Percentiles rank a stretch among this genome's conserved stretches.
Conservation (phyloP, 2,113 vertebrate species). For the Mesitornis unicolor region DNA sequence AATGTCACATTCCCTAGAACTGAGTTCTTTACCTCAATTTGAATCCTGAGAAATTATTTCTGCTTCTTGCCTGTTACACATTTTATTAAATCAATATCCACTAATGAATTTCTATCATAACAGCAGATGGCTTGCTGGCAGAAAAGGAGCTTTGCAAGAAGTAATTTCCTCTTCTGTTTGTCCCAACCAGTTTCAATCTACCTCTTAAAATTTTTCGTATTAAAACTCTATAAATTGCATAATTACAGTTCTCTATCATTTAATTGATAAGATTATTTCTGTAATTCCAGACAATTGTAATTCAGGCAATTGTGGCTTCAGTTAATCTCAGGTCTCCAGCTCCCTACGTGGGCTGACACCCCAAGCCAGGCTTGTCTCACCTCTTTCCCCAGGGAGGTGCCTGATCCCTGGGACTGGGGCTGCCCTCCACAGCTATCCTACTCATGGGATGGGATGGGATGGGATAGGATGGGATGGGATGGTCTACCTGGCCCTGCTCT, state of each 20-base stretch:
- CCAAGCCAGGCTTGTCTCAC: neutral
- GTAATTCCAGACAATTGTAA: neutral
- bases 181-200: neutral
- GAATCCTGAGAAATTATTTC: neutral
- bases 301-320: neutral
- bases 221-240: neutral
- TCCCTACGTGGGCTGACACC: neutral
- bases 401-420: neutral
- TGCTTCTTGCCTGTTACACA: neutral
- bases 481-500: neutral
- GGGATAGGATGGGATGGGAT: fast-evolving
- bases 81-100: neutral
- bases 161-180: neutral
- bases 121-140: neutral
- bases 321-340: neutral
- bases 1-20: neutral
- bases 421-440: neutral
- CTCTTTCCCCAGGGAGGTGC: neutral
- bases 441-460: neutral
- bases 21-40: neutral
- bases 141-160: neutral
- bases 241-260: neutral
- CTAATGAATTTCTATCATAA: neutral
- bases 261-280: neutral
- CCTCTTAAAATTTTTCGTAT: neutral